phyloP scores from a whole-genome alignment of 2,113 vertebrate species.

The Limanda limanda region DNA sequence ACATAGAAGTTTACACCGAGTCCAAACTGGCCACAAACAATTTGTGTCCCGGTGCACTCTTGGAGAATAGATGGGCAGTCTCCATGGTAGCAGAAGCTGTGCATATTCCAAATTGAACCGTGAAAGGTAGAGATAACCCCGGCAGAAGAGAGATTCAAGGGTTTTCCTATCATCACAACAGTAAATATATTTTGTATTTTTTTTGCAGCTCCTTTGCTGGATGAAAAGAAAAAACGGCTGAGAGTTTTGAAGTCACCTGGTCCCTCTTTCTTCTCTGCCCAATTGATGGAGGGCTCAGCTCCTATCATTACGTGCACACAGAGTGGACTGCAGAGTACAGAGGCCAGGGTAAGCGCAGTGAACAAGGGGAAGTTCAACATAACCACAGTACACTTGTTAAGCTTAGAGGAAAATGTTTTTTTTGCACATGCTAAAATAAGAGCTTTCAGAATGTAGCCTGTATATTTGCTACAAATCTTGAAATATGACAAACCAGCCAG shows the following conservation, averaged over 20 bases:
- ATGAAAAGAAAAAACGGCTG: neutral
- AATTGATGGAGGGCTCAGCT: too few species aligned
- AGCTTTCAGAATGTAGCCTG: neutral
- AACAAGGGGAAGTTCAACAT: too few species aligned
- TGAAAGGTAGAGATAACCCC: neutral
- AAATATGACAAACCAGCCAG: too few species aligned
- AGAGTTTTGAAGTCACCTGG: neutral
- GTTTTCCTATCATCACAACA: neutral
- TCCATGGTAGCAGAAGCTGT: neutral
- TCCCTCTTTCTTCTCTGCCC: neutral
- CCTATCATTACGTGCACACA: too few species aligned
- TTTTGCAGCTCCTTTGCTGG: neutral
- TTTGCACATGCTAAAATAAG: neutral
- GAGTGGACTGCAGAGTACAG: too few species aligned
- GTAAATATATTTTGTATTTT: neutral
- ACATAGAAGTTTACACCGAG: neutral
- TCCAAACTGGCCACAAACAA: neutral
- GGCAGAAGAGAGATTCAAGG: neutral
- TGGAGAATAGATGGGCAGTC: neutral
- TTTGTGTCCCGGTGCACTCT: constrained; percentile 12
- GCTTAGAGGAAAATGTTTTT: too few species aligned
- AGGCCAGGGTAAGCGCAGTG: too few species aligned
- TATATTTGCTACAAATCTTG: too few species aligned
- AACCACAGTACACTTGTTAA: too few species aligned
- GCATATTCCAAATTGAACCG: neutral